Conservation (phyloP, 2,113 vertebrate genomes). For the Cyprinus carpio region DNA sequence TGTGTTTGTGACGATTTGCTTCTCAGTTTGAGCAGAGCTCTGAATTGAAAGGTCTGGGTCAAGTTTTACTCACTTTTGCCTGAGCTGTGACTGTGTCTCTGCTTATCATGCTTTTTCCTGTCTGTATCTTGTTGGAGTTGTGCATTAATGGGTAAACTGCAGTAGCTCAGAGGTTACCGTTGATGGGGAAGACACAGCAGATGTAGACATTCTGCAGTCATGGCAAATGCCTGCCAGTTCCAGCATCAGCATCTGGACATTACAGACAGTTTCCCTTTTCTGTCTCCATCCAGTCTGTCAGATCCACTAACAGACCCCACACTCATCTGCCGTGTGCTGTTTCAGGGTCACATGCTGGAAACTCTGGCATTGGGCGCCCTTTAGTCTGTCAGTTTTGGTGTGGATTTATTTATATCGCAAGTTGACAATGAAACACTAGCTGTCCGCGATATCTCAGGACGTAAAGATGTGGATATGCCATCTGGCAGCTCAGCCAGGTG, state of each 20-base stretch:
- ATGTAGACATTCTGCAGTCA: constrained; percentile 15
- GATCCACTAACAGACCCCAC: constrained; percentile 15
- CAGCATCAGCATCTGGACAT: background rate
- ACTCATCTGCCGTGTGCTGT: constrained; percentile 1
- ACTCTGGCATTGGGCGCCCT: background rate
- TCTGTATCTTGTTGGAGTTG: background rate
- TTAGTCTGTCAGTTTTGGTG: background rate
- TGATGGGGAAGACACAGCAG: background rate
- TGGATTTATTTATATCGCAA: background rate
- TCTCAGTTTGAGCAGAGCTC: background rate
- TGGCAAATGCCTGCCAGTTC: constrained; percentile 12
- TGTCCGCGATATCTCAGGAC: background rate
- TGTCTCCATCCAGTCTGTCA: background rate
- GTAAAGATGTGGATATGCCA: constrained; percentile 25
- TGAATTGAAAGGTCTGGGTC: background rate
- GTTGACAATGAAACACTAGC: constrained; percentile 38
- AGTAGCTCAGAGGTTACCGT: too few species aligned
- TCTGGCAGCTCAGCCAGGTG: constrained; percentile 21
- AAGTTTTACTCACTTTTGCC: background rate
- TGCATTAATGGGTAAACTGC: background rate
- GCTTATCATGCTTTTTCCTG: background rate
- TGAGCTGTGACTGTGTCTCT: background rate
- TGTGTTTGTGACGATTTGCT: background rate
- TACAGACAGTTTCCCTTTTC: constrained; percentile 15
- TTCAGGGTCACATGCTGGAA: constrained; percentile 20